Base-by-base conservation (phyloP, 37 sponge, comb jelly and placozoan genomes). In the Halisarca cf. caerulea region DNA sequence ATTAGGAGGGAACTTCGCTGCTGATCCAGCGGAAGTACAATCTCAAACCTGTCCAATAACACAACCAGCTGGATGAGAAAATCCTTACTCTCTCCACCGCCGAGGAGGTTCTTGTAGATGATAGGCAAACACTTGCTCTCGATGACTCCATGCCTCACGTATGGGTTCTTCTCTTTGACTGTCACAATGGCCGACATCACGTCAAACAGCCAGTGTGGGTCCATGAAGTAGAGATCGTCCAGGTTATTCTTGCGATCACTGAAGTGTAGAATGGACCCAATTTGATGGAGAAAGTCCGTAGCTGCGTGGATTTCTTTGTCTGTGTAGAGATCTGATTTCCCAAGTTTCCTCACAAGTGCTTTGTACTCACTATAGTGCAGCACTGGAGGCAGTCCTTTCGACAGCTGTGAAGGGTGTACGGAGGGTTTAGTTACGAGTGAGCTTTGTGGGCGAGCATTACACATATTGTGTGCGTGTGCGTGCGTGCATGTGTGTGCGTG, bases 191-290 rank as follows among this genome's bases (percentile, higher is more conserved):
- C 89, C n/a, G 92, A 86, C 88, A 95, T 95, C 88, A 95, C 83
- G 59, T 95, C 85, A 64, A 92, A 93, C 34, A 96, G 89, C 96
- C 96, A 96, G 45, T 86, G 89, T n/a, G 96, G 96, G 34, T 96
- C 91, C 44, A 93, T 80, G 78, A 96, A 96, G 78, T 91, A 90
- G 58, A 96, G 89, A 78, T 96, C 90, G 58, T 90, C 79, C 2
- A 96, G 79, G 54, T 88, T 86, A 71, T 89, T 88, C 28, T 86
- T 89, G 15, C 94, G 77, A 68, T 96, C 96, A 59, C 93, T 87
- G 58, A 84, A 96, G 70, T 96, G 94, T 20, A 96, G 92, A 32
- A 96, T 54, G 3, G 94, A 85, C 28, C 96, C 94, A 18, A 93
- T 81, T 20, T 96, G 82, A 28, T 91, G 93, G 70, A 93, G 83